Evolutionary conservation across 2,888 invertebrate genomes (phyloP).

Genomic region (Hypselothyrea guttata): DNA sequence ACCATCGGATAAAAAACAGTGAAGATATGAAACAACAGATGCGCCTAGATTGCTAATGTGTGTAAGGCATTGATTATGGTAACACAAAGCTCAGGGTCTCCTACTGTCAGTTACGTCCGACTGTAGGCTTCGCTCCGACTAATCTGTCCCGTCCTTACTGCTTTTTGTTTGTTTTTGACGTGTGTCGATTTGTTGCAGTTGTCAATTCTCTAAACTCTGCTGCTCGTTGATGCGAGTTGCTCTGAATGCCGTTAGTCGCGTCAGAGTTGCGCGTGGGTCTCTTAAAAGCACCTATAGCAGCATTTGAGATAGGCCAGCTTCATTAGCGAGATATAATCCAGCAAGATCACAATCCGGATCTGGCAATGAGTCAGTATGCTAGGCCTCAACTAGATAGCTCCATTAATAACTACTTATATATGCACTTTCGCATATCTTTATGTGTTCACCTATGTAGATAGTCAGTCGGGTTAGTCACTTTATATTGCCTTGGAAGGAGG

Average conservation of each 20-base stretch:
- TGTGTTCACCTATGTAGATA: not conserved
- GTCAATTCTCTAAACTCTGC: conserved; percentile 23
- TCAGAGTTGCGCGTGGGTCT: conserved; percentile 18
- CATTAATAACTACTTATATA: conserved; percentile 1
- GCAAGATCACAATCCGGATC: conserved; percentile 19
- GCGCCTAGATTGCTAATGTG: no score
- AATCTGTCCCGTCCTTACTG: no score
- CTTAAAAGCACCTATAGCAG: no score
- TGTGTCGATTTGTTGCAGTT: conserved; percentile 29
- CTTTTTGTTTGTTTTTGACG: conserved; percentile 11
- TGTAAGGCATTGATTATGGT: no score
- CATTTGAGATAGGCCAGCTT: conserved; percentile 20
- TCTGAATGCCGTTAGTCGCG: conserved; percentile 54
- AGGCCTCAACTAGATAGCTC: conserved; percentile 4
- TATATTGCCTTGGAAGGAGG: not conserved
- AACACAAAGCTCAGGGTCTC: no score
- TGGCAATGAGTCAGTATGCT: conserved; percentile 30
- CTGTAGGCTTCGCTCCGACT: no score
- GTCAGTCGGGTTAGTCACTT: not conserved
- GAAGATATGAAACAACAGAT: no score
- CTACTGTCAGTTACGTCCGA: no score
- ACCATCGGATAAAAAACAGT: no score
- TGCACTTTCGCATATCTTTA: not conserved
- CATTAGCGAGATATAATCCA: conserved; percentile 23
- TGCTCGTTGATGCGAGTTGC: conserved; percentile 36